These are phyloP conservation scores for Saguinus midas DNA, from an alignment of 2,113 vertebrate genomes.

Conservation along the genomic window DNA sequence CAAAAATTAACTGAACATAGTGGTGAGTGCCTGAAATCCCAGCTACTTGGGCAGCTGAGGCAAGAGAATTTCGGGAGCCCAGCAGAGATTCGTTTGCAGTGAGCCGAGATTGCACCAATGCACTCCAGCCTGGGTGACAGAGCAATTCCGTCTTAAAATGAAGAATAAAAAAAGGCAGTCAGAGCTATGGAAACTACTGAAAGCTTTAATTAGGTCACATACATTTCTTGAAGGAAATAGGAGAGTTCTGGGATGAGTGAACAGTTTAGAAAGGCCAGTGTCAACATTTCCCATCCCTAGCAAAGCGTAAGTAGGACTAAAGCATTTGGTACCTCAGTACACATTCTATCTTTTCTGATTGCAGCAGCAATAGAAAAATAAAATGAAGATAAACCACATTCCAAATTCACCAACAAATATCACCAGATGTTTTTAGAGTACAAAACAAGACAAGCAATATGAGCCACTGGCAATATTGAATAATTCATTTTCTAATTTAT, in stretches of 20 bases:
- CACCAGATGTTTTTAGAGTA: background rate
- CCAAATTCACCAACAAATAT: slow-evolving; percentile 1
- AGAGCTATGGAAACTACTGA: background rate
- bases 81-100: too few species aligned
- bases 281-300: background rate
- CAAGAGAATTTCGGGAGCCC: too few species aligned
- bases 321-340: background rate
- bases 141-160: too few species aligned
- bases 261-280: background rate
- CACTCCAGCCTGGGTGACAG: too few species aligned
- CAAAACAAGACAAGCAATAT: slow-evolving; percentile 26
- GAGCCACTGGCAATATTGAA: slow-evolving; percentile 35
- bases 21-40: too few species aligned
- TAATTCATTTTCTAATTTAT: slow-evolving; percentile 58
- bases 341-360: background rate
- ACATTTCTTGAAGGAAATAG: background rate
- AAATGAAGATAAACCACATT: background rate
- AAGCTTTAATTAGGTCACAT: background rate
- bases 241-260: background rate
- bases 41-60: too few species aligned
- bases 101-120: too few species aligned
- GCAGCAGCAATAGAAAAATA: background rate
- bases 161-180: background rate
- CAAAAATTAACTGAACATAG: too few species aligned
- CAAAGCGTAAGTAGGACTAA: background rate